Evolutionary conservation across 2,888 invertebrate genomes (phyloP), one percentile per base, ranked within the genome.

Genomic region (Andrena minutula): DNA sequence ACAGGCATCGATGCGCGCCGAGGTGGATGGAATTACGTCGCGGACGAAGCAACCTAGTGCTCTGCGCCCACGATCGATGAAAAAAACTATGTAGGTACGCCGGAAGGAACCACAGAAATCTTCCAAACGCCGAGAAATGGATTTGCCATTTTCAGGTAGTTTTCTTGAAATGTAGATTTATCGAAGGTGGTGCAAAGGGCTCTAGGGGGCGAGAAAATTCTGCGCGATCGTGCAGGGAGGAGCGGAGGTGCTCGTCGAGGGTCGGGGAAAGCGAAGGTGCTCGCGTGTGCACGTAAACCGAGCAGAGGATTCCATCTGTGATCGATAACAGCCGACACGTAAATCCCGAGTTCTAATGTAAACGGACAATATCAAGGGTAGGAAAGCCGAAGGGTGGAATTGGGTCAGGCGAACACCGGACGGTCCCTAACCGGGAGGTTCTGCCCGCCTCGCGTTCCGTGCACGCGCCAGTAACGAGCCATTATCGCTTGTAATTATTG

Each of bases 281-380:
- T 69, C 73, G 26, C 71, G 53, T 73, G 82, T 12, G 61, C 56
- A 23, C 51, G 70, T 69, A 49, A 68, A 68, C 20, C 79, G 56
- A 30, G 49, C 47, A 66, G 60, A 85, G 77, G 75, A 85, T 85
- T 82, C 76, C 69, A 51, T 10, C 16, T 35, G 58, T 58, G 79
- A 80, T 85, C 86, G 78, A 86, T 85, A 82, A 61, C 71, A 68
- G 65, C 6, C 60, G 68, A 26, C 56, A 56, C 75, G 66, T 75
- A 74, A 84, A 80, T 83, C 85, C 75, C 73, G 28, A 20, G 64
- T 73, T 75, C 79, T 84, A 87, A 80, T 80, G 82, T 79, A 87
- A 81, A 79, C 82, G 80, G 71, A 82, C 78, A 68, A 78, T 82
- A 86, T 79, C 80, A 86, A 84, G 86, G 87, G 79, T 87, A 84